Conservation (phyloP, 2,113 vertebrate genomes). For the Cisticola juncidis region DNA sequence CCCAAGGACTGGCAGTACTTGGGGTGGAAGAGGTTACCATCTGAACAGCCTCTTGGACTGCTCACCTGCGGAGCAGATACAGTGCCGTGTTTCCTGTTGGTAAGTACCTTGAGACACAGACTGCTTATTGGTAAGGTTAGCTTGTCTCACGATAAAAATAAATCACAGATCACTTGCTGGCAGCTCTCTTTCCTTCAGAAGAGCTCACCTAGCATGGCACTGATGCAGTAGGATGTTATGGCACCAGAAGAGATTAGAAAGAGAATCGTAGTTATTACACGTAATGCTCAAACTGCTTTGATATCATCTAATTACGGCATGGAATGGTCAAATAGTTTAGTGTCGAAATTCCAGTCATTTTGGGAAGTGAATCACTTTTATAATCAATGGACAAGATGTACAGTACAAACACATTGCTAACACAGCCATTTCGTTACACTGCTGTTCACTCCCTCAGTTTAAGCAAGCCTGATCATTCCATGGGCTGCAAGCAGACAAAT, state of each 20-base stretch:
- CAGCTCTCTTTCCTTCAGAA: not conserved
- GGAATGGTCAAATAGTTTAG: not conserved
- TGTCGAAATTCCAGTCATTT: not conserved
- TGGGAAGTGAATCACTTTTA: not conserved
- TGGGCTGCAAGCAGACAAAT: not conserved
- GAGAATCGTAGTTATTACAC: fast-evolving
- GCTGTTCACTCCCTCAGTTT: not conserved
- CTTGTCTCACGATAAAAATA: not conserved
- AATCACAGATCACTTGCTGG: not conserved
- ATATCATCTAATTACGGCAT: not conserved
- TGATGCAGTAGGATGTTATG: not conserved
- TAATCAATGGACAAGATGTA: not conserved
- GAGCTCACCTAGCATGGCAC: too few relatives aligned
- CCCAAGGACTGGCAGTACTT: not conserved
- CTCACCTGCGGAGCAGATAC: not conserved
- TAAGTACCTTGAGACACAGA: not conserved
- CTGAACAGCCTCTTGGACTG: not conserved
- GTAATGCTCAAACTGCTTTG: not conserved
- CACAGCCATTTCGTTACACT: not conserved
- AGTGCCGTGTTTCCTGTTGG: not conserved
- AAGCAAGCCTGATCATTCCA: not conserved
- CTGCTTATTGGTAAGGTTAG: not conserved
- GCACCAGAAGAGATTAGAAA: not conserved
- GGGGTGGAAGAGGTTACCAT: not conserved
- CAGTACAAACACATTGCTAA: not conserved